Conservation (phyloP, 2,888 invertebrate genomes). For the Orthonevra nobilis region DNA sequence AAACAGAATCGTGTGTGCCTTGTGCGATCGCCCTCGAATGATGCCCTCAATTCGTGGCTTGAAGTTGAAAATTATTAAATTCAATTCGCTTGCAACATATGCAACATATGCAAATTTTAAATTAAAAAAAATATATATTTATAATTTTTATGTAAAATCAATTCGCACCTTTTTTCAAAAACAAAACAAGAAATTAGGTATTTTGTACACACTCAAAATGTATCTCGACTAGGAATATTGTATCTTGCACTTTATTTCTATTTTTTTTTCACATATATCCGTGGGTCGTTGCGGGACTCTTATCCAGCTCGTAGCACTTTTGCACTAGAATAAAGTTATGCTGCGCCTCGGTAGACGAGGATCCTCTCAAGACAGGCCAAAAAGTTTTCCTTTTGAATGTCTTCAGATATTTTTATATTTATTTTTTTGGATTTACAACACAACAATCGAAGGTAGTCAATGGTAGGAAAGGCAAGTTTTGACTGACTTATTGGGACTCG, state of each 20-base stretch:
- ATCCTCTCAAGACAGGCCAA: constrained; percentile 6
- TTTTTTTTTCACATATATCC: constrained; percentile 29
- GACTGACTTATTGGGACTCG: constrained; percentile 67
- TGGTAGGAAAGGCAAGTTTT: constrained; percentile 64
- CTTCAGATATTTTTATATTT: no score
- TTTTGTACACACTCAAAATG: background rate
- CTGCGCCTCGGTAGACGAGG: background rate
- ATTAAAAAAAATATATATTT: no score
- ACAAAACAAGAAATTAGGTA: no score
- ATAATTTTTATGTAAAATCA: constrained; percentile 41
- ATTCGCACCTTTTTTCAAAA: constrained; percentile 56
- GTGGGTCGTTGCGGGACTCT: constrained; percentile 32
- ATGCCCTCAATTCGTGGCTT: no score
- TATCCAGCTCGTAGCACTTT: constrained; percentile 44
- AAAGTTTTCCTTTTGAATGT: no score
- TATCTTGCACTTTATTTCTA: constrained; percentile 9
- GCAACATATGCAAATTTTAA: constrained; percentile 13
- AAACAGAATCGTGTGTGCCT: background rate
- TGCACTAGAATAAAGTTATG: constrained; percentile 16
- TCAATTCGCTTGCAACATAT: background rate
- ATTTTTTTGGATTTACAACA: constrained; percentile 2
- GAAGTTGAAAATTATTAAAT: background rate
- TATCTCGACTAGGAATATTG: constrained; percentile 1
- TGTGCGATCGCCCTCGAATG: no score
- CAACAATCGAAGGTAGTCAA: constrained; percentile 59